phyloP scores from a whole-genome alignment of 2,113 vertebrate species.

The Phyllopteryx taeniolatus region DNA sequence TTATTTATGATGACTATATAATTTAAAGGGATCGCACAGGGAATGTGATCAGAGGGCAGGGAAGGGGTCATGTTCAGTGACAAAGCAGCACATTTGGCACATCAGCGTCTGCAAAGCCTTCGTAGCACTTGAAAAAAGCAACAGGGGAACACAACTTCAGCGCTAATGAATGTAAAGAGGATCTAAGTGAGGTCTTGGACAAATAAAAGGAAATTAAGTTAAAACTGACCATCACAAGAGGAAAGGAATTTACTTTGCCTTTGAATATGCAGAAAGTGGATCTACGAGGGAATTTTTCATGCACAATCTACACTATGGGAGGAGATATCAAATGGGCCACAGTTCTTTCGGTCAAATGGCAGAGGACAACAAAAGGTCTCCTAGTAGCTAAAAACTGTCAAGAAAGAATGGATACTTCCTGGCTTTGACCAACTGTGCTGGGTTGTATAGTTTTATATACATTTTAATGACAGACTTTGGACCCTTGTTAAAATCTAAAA shows the following conservation, averaged over 20 bases:
- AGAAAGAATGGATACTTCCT: too few relatives aligned
- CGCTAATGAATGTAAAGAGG: constrained; percentile 17
- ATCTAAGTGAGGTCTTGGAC: not conserved
- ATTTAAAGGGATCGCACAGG: constrained; percentile 21
- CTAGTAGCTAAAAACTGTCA: too few relatives aligned
- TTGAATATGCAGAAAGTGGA: not conserved
- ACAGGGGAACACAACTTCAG: constrained; percentile 9
- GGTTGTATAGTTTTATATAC: too few relatives aligned
- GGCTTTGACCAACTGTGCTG: too few relatives aligned
- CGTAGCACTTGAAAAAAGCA: constrained; percentile 14
- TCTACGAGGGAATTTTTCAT: too few relatives aligned
- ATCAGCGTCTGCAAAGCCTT: not conserved
- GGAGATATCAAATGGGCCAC: too few relatives aligned
- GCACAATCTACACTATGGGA: too few relatives aligned
- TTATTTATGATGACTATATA: constrained; percentile 13
- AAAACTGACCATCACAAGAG: not conserved
- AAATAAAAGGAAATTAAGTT: not conserved
- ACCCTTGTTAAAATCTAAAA: too few relatives aligned
- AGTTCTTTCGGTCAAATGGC: too few relatives aligned
- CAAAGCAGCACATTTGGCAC: constrained; percentile 20
- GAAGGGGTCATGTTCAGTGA: constrained; percentile 21
- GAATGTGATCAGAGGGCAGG: constrained; percentile 13
- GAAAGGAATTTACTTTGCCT: not conserved
- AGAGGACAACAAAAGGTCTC: too few relatives aligned
- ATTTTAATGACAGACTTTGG: too few relatives aligned